Evolutionary conservation across 2,888 invertebrate species (phyloP).

Genomic region (Drosophila mimica): DNA sequence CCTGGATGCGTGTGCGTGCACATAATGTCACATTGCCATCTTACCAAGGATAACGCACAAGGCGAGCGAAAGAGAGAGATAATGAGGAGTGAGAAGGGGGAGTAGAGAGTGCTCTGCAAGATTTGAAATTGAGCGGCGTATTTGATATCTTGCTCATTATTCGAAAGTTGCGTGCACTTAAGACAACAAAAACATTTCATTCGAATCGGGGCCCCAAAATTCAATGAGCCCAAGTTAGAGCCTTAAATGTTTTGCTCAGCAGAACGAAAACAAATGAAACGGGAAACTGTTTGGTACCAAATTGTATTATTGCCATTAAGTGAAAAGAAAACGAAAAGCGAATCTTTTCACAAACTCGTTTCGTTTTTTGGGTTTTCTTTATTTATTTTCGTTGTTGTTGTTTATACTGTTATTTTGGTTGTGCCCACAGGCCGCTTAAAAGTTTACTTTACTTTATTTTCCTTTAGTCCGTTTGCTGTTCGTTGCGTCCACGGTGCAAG

Average conservation of each 20-base stretch:
- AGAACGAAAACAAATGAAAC: constrained; percentile 34
- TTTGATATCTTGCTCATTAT: constrained; percentile 62
- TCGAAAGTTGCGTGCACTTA: constrained; percentile 47
- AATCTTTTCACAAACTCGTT: constrained; percentile 50
- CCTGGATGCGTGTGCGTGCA: constrained; percentile 54
- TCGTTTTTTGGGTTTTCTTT: constrained; percentile 31
- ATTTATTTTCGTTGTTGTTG: constrained; percentile 1
- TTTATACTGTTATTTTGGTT: background rate
- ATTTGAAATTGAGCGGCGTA: constrained; percentile 13
- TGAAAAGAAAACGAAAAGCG: constrained; percentile 42
- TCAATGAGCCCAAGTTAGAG: constrained; percentile 50
- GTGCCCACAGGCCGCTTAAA: constrained; percentile 59
- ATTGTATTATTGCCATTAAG: constrained; percentile 69
- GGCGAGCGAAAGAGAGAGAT: background rate
- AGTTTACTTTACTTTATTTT: constrained; percentile 67
- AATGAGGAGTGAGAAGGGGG: background rate
- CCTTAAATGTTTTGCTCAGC: constrained; percentile 44
- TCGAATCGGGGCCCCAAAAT: constrained; percentile 37
- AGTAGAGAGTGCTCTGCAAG: background rate
- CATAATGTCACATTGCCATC: constrained; percentile 50
- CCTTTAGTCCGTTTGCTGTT: constrained; percentile 39
- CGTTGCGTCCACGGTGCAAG: constrained; percentile 30
- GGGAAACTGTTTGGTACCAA: constrained; percentile 58
- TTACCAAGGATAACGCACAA: constrained; percentile 36
- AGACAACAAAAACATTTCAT: constrained; percentile 53